phyloP scores from a whole-genome alignment of 2,113 vertebrate genomes.

The Zonotrichia leucophrys region DNA sequence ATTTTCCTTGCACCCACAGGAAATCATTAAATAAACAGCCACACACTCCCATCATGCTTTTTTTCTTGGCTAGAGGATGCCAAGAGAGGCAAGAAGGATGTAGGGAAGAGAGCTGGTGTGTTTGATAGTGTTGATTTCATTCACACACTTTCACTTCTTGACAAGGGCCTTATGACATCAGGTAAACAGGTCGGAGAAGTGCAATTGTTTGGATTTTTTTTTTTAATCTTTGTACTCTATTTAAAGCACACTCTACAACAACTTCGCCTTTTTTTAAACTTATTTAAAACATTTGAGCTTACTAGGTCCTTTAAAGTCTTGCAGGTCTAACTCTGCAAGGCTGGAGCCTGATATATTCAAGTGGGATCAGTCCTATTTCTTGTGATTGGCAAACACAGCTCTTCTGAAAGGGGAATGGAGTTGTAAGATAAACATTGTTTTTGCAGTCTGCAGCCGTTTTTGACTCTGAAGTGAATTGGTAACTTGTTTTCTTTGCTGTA shows the following conservation, averaged over 20 bases:
- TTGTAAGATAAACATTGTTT: slow-evolving; percentile 46
- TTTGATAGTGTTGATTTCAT: background rate
- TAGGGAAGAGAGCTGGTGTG: background rate
- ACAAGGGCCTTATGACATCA: background rate
- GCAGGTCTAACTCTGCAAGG: background rate
- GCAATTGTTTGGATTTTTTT: accelerated
- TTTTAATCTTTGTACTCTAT: background rate
- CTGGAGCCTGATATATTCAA: background rate
- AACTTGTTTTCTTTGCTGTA: background rate
- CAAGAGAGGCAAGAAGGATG: background rate
- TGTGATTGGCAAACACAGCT: background rate
- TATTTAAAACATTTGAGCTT: background rate
- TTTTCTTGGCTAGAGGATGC: background rate
- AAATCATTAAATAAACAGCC: background rate
- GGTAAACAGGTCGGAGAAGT: background rate
- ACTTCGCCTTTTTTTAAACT: background rate
- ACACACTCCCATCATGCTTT: background rate
- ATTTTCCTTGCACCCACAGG: background rate
- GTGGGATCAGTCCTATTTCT: background rate
- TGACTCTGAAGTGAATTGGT: background rate
- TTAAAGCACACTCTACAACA: background rate
- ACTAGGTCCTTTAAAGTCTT: background rate
- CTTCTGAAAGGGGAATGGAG: background rate
- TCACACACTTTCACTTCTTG: background rate
- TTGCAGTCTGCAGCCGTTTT: background rate